Evolutionary conservation across 2,797 vertebrate species (phyloP).

Genomic region (Simalia tracyae): DNA sequence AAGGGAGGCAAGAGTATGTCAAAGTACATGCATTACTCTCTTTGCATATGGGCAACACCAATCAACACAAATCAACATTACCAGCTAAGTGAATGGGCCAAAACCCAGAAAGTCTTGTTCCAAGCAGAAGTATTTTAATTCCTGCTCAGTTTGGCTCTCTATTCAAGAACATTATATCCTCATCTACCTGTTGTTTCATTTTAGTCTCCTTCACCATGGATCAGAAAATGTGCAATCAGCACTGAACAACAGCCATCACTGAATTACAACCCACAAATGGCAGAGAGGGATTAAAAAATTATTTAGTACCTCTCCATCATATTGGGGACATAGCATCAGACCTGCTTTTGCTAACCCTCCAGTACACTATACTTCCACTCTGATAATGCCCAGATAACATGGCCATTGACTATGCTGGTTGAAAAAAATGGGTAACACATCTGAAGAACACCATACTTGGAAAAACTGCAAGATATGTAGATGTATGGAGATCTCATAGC

Average conservation of each 20-base stretch:
- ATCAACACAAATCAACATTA: not conserved
- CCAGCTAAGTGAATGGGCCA: not conserved
- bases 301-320: not conserved
- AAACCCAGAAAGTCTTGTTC: not conserved
- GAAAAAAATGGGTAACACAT: not conserved
- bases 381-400: not conserved
- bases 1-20: constrained; percentile 11
- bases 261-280: not conserved
- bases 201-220: not conserved
- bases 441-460: not conserved
- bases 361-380: not conserved
- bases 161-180: not conserved
- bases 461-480: not conserved
- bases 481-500: no score
- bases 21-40: not conserved
- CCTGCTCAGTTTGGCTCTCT: not conserved
- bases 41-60: not conserved
- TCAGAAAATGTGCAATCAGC: not conserved
- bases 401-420: not conserved
- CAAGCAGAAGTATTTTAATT: not conserved
- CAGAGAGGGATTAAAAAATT: not conserved
- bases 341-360: not conserved
- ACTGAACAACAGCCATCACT: not conserved
- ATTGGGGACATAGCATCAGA: not conserved
- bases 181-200: not conserved